These are phyloP conservation scores for Sceloporus tristichus DNA, from an alignment of 2,113 vertebrate species.

Conservation along the genomic window DNA sequence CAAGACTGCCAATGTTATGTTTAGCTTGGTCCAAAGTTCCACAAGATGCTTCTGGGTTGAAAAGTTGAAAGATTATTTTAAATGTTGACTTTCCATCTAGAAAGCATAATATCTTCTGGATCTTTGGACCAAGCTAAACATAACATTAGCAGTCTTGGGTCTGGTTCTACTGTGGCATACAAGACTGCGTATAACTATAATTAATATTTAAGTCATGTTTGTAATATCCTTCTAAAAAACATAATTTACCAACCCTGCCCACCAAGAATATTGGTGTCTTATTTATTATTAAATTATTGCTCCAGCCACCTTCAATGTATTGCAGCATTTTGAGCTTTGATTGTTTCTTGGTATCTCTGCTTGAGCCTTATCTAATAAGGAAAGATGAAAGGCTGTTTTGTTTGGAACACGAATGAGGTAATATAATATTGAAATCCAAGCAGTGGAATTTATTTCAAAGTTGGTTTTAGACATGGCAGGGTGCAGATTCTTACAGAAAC, in stretches of 20 bases:
- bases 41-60: background rate
- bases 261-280: background rate
- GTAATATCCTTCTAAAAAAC: background rate
- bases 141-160: too few relatives aligned
- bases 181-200: background rate
- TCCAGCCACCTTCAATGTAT: slow-evolving; percentile 15
- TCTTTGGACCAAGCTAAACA: too few relatives aligned
- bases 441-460: background rate
- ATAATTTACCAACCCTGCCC: background rate
- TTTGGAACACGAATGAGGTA: background rate
- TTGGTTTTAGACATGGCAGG: slow-evolving; percentile 6
- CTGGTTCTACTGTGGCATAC: too few relatives aligned
- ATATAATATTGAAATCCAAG: slow-evolving; percentile 18
- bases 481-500: background rate
- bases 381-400: slow-evolving; percentile 13
- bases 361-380: slow-evolving; percentile 16
- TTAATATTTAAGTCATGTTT: background rate
- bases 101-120: too few relatives aligned
- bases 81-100: too few relatives aligned
- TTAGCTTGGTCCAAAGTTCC: background rate
- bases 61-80: too few relatives aligned
- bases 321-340: background rate
- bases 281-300: background rate
- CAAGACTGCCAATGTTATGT: background rate
- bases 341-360: slow-evolving; percentile 10